phyloP scores from a whole-genome alignment of 2,888 invertebrate genomes.

The Muschampia plurimacula region DNA sequence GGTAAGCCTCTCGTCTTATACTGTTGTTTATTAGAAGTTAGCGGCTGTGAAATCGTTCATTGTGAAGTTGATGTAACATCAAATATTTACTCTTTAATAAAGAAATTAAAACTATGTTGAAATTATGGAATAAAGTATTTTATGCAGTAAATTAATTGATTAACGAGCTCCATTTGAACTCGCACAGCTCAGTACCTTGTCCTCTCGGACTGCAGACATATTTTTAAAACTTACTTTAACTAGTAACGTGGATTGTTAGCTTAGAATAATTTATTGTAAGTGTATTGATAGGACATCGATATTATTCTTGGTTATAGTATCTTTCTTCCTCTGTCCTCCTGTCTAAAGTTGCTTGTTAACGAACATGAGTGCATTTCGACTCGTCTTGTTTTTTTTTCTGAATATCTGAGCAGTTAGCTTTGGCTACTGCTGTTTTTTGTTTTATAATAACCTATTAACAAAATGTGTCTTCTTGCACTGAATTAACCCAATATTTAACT shows the following conservation, averaged over 20 bases:
- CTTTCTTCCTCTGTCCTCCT: slow-evolving; percentile 67
- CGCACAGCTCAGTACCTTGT: slow-evolving; percentile 80
- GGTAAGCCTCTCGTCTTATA: slow-evolving; percentile 38
- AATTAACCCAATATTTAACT: slow-evolving; percentile 35
- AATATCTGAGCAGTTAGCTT: slow-evolving; percentile 54
- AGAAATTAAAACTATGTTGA: slow-evolving; percentile 56
- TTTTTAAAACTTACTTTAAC: slow-evolving; percentile 67
- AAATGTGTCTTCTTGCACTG: slow-evolving; percentile 47
- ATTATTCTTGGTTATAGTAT: slow-evolving; percentile 62
- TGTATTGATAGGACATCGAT: slow-evolving; percentile 77
- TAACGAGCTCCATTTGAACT: slow-evolving; percentile 66
- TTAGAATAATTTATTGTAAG: slow-evolving; percentile 82
- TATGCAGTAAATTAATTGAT: slow-evolving; percentile 57
- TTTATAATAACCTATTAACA: slow-evolving; percentile 43
- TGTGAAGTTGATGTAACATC: slow-evolving; percentile 66
- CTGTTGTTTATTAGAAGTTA: slow-evolving; percentile 59
- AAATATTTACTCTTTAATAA: slow-evolving; percentile 69
- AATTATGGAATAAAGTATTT: slow-evolving; percentile 65
- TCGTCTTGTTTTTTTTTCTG: slow-evolving; percentile 39
- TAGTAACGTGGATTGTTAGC: slow-evolving; percentile 80
- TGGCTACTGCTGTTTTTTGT: slow-evolving; percentile 51
- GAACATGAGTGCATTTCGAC: slow-evolving; percentile 66
- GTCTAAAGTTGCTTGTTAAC: slow-evolving; percentile 77
- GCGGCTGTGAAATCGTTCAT: slow-evolving; percentile 81
- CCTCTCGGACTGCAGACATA: slow-evolving; percentile 72